Conservation (phyloP, 2,888 invertebrate species). For the Caenorhabditis becei region DNA sequence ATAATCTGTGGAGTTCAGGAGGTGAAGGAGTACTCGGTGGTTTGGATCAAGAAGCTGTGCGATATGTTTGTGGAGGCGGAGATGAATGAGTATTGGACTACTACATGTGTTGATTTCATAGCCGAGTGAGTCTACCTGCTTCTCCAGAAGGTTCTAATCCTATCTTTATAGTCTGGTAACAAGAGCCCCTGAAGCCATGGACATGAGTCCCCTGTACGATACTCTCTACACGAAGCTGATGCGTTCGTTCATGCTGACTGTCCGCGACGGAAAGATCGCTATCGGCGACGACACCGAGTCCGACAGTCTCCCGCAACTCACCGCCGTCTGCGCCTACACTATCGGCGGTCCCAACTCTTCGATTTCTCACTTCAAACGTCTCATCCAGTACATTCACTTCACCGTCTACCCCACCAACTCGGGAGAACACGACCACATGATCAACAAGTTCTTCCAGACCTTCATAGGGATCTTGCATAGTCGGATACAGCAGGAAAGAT, state of each 20-base stretch:
- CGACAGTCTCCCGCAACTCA: constrained; percentile 8
- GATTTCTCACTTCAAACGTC: constrained; percentile 59
- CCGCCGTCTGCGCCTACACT: constrained; percentile 22
- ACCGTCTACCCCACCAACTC: constrained; percentile 63
- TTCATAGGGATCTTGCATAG: constrained; percentile 20
- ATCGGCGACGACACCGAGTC: constrained; percentile 52
- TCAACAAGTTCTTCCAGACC: constrained; percentile 21
- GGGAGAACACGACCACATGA: constrained; percentile 58
- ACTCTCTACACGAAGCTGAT: constrained; percentile 65
- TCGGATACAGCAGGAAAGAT: constrained; percentile 53
- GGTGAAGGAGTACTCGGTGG: constrained; percentile 46
- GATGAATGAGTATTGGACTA: constrained; percentile 66
- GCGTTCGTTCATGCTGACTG: constrained; percentile 60
- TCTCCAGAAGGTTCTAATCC: not conserved
- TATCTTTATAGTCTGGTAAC: constrained; percentile 7
- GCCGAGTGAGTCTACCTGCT: constrained; percentile 38
- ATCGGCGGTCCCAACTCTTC: constrained; percentile 61
- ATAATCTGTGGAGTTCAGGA: constrained; percentile 39
- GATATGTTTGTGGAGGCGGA: constrained; percentile 62
- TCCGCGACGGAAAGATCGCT: constrained; percentile 57
- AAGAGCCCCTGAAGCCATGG: constrained; percentile 47
- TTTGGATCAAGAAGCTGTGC: constrained; percentile 65
- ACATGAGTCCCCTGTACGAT: constrained; percentile 59
- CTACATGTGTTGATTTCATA: constrained; percentile 47
- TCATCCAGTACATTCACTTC: constrained; percentile 63